A percentile compares a stretch with the other conserved stretches of the same genome.
These are phyloP conservation scores for Gonioctena quinquepunctata DNA, from an alignment of 1,140 invertebrate species.

Conservation along the genomic window DNA sequence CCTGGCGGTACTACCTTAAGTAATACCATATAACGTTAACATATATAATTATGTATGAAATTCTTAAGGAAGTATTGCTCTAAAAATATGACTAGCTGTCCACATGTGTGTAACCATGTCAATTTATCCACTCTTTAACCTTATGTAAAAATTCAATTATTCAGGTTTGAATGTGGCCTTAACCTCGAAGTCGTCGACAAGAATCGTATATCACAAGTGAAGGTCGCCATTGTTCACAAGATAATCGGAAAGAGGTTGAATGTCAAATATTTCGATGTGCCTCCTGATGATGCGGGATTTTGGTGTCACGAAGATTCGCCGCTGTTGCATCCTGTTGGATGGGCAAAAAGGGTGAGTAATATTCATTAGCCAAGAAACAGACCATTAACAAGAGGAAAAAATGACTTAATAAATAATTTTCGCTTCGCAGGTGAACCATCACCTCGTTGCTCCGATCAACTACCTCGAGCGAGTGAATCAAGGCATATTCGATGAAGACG, in stretches of 20 bases:
- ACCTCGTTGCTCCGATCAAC: conserved; percentile 77
- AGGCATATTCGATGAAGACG: conserved; percentile 64
- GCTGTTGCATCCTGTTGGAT: conserved; percentile 92
- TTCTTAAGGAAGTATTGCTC: too few relatives aligned
- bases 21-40: too few relatives aligned
- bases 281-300: conserved; percentile 79
- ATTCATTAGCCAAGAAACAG: neutral
- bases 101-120: too few relatives aligned
- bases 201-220: conserved; percentile 88
- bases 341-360: conserved; percentile 70
- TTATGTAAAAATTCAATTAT: too few relatives aligned
- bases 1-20: too few relatives aligned
- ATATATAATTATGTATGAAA: too few relatives aligned
- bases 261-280: conserved; percentile 85
- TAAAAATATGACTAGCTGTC: too few relatives aligned
- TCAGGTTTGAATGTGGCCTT: conserved; percentile 76
- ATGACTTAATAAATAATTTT: too few relatives aligned
- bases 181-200: conserved; percentile 95
- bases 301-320: conserved; percentile 97
- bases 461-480: conserved; percentile 71
- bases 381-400: too few relatives aligned
- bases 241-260: conserved; percentile 90
- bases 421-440: conserved; percentile 78
- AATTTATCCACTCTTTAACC: too few relatives aligned
- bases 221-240: conserved; percentile 85